Evolutionary conservation across 2,113 vertebrate genomes (phyloP), one percentile per base, ranked within the genome.

Genomic region (Protobothrops flavoviridis): DNA sequence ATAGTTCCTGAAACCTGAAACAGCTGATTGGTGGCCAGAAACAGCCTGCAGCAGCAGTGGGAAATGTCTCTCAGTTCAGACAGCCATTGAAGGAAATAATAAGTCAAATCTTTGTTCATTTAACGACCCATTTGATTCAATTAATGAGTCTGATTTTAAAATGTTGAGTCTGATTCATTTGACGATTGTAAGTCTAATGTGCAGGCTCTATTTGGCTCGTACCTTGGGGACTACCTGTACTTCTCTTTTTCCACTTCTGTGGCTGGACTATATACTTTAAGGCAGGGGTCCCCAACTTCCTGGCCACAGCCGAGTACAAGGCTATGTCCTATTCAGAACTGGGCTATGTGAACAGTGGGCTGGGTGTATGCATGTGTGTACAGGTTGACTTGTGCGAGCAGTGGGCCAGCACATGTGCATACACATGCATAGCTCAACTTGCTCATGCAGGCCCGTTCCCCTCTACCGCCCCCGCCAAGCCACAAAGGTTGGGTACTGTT

Each of bases 271-370:
- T n/a, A 21, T 33, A 43, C 50, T 85, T 74, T 81, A 81, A 81
- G 74, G 74, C 13, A 69, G 61, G 61, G 29, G 61, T 64, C 26
- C 11, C 4, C 11, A 64, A 64, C 1, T 0, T 4, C 4, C 64
- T 5, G 61, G 4, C 61, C 4, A 0, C 2, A 13, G 13, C 13
- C 12, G 1, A 33, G 12, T 15, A 69, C 29, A 1, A 0, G 29
- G 13, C 64, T 69, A n/a, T 57, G 13, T 13, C 29, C 29, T n/a
- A 69, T 33, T 33, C 13, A 13, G 29, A 69, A 33, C 2, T 4
- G 0, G 1, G 29, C 29, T n/a, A 2, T n/a, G n/a, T 1, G 4
- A 64, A 12, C 0, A 13, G 64, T 0, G 5, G 29, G 5, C 12
- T 69, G 29, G 64, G 1, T 3, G 0, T 69, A 17, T n/a, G 29